Evolutionary conservation across 1,140 invertebrate genomes (phyloP).

Genomic region (Trachymyrmex cornetzi): DNA sequence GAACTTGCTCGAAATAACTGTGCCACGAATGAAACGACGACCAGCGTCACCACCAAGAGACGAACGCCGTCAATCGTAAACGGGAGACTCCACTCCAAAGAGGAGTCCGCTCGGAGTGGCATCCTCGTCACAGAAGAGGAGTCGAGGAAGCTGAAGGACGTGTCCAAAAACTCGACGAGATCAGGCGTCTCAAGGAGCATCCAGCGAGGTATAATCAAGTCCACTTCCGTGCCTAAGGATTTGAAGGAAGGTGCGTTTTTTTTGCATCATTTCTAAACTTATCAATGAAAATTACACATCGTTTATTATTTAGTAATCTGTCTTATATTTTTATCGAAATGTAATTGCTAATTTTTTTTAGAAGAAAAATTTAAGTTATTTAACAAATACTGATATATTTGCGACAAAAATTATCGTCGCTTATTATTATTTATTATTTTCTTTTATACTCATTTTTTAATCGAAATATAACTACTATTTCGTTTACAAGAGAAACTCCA

Average conservation of each 20-base stretch:
- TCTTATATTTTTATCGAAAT: not conserved
- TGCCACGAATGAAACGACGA: slow-evolving; percentile 74
- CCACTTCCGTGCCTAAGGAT: slow-evolving; percentile 78
- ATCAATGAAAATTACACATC: not conserved
- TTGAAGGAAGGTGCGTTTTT: slow-evolving; percentile 80
- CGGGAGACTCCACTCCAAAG: slow-evolving; percentile 65
- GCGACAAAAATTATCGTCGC: not conserved
- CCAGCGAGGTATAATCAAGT: slow-evolving; percentile 73
- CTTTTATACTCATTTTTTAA: not conserved
- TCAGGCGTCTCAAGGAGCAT: slow-evolving; percentile 31
- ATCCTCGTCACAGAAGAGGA: slow-evolving; percentile 44
- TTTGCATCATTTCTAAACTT: slow-evolving; percentile 14
- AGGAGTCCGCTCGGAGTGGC: slow-evolving; percentile 48
- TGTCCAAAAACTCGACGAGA: slow-evolving; percentile 21
- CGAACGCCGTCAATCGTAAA: slow-evolving; percentile 56
- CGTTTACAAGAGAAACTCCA: not conserved
- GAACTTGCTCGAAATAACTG: slow-evolving; percentile 82
- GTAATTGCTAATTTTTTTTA: not conserved
- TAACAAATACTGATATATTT: not conserved
- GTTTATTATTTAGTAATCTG: not conserved
- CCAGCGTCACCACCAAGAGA: slow-evolving; percentile 60
- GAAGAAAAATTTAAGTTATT: not conserved
- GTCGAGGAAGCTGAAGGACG: not conserved
- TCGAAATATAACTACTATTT: not conserved
- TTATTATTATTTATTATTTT: not conserved